phyloP scores from a whole-genome alignment of 2,888 invertebrate species.

The Celastrina argiolus region DNA sequence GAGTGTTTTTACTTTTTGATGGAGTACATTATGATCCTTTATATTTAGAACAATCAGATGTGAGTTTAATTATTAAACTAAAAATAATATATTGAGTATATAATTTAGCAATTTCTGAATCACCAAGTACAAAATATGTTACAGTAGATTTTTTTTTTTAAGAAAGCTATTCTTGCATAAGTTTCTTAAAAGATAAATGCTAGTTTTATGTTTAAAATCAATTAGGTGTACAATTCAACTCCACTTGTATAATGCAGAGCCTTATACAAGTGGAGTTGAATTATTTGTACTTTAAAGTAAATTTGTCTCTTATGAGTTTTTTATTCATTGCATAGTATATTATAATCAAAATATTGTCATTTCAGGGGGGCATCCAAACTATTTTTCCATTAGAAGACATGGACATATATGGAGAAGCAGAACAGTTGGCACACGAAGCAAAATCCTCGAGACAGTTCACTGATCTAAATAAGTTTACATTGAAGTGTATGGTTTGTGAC shows the following conservation, averaged over 20 bases:
- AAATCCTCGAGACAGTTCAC: constrained; percentile 94
- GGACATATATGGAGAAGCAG: constrained; percentile 85
- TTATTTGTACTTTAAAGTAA: no score
- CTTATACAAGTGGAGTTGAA: no score
- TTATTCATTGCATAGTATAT: no score
- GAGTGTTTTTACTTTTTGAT: constrained; percentile 94
- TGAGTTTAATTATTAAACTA: constrained; percentile 66
- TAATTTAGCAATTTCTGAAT: no score
- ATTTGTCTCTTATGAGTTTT: no score
- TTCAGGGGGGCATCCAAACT: constrained; percentile 86
- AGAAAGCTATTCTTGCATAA: no score
- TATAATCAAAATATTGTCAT: background rate
- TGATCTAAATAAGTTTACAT: constrained; percentile 90
- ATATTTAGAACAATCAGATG: constrained; percentile 88
- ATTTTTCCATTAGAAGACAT: constrained; percentile 88
- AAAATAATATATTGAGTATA: no score
- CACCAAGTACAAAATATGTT: no score
- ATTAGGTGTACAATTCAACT: background rate
- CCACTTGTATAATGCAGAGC: background rate
- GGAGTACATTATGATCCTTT: constrained; percentile 98
- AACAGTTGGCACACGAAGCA: constrained; percentile 91
- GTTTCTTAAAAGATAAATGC: no score
- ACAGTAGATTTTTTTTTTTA: no score
- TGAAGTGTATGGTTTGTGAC: constrained; percentile 91
- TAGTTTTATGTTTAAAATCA: background rate